Evolutionary conservation across 2,888 invertebrate genomes (phyloP).

Genomic region (Bellardia pandia): DNA sequence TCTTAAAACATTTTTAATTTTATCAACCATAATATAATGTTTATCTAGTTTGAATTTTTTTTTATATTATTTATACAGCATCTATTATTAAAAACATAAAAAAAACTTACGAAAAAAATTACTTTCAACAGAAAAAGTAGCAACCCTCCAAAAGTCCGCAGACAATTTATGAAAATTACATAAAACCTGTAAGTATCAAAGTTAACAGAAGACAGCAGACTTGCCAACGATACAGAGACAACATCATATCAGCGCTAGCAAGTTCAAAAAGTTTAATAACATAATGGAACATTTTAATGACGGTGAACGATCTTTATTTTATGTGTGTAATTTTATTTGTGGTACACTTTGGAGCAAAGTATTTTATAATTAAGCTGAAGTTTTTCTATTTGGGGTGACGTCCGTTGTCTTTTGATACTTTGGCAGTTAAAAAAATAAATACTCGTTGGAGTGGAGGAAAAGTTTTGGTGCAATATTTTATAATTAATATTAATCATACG

Average conservation of each 20-base stretch:
- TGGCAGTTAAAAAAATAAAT: background rate
- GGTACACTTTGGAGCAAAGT: constrained; percentile 2
- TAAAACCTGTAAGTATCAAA: constrained; percentile 24
- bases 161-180: constrained; percentile 56
- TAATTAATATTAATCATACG: constrained; percentile 17
- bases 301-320: constrained; percentile 47
- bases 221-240: constrained; percentile 14
- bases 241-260: constrained; percentile 20
- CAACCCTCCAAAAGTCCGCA: constrained; percentile 18
- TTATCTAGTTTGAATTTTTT: constrained; percentile 38
- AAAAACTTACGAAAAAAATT: constrained; percentile 1
- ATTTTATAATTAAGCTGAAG: background rate
- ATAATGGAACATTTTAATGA: constrained; percentile 63
- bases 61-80: background rate
- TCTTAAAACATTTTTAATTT: constrained; percentile 25
- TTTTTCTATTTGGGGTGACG: background rate
- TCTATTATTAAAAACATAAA: constrained; percentile 19
- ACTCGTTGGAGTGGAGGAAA: background rate
- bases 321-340: constrained; percentile 14
- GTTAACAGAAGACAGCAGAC: constrained; percentile 17
- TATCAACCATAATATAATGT: constrained; percentile 35
- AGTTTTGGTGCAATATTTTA: background rate
- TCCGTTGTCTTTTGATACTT: background rate
- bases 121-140: background rate
- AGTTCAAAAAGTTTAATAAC: constrained; percentile 65